Conservation (phyloP, 2,888 invertebrate species). For the Holacanthella duospinosa region DNA sequence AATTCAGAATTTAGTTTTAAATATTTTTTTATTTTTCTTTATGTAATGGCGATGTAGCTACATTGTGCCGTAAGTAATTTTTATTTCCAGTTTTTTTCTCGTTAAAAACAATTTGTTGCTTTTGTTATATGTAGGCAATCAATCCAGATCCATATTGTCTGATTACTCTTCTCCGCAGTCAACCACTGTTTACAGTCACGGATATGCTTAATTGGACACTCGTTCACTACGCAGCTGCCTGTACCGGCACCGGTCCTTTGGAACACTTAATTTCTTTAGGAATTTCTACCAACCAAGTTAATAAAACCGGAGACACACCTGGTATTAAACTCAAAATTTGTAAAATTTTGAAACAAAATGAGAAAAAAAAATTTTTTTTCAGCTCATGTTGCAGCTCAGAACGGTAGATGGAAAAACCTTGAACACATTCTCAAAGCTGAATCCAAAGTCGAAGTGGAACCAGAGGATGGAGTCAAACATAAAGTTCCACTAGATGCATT, state of each 20-base stretch:
- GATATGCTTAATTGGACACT: conserved; percentile 44
- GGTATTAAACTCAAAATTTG: too few relatives aligned
- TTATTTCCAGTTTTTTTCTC: too few relatives aligned
- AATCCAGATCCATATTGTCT: conserved; percentile 46
- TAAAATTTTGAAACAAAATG: too few relatives aligned
- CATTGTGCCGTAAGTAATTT: too few relatives aligned
- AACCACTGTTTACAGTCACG: conserved; percentile 44
- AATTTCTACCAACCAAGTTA: conserved; percentile 37
- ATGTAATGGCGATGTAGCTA: too few relatives aligned
- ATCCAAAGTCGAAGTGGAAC: conserved; percentile 4
- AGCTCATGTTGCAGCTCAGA: conserved; percentile 42
- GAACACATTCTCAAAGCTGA: conserved; percentile 39
- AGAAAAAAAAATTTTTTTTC: too few relatives aligned
- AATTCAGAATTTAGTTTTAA: too few relatives aligned
- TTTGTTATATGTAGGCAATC: too few relatives aligned
- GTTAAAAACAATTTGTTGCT: too few relatives aligned
- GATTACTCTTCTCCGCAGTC: conserved; percentile 41
- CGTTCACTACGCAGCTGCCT: conserved; percentile 48
- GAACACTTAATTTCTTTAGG: conserved; percentile 41
- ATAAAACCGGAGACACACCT: conserved; percentile 42
- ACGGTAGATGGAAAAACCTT: conserved; percentile 42
- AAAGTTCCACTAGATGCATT: conserved; percentile 11
- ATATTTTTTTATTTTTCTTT: too few relatives aligned
- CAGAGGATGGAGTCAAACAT: neutral
- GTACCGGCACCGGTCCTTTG: conserved; percentile 44